A percentile compares a stretch with the other conserved stretches of the same genome.
These are phyloP conservation scores for Acanthosoma haemorrhoidale DNA, from an alignment of 2,888 invertebrate species.

Conservation along the genomic window DNA sequence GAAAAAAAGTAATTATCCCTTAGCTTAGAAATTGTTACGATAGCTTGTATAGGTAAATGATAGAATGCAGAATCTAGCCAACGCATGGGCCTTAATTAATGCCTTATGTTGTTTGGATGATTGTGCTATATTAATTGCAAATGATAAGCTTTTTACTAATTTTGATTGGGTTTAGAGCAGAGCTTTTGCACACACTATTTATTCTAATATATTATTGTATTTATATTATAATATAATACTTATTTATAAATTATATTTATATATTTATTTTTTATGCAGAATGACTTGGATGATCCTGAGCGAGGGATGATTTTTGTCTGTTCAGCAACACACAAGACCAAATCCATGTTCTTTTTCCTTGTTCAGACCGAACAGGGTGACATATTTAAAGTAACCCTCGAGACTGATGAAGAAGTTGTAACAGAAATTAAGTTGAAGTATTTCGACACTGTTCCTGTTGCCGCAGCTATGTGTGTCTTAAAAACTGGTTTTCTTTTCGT, in stretches of 20 bases:
- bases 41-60: too few species aligned
- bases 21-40: too few species aligned
- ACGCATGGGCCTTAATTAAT: background rate
- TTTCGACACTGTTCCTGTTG: conserved; percentile 98
- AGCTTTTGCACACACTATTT: background rate
- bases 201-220: background rate
- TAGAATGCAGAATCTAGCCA: background rate
- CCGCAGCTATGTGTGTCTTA: conserved; percentile 93
- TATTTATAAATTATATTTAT: background rate
- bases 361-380: conserved; percentile 98
- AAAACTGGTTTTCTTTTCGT: conserved; percentile 98
- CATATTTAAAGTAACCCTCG: conserved; percentile 93
- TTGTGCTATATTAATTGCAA: conserved; percentile 4
- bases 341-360: conserved; percentile 98
- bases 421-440: conserved; percentile 98
- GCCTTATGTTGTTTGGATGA: background rate
- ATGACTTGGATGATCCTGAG: conserved; percentile 98
- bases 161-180: background rate
- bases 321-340: conserved; percentile 98
- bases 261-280: conserved; percentile 56
- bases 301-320: conserved; percentile 99
- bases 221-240: background rate
- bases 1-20: too few species aligned
- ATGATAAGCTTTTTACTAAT: conserved; percentile 6
- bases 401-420: conserved; percentile 96